These are phyloP conservation scores for Glandiceps talaboti DNA, from an alignment of 53 echinoderm and acorn worm species.

Conservation along the genomic window DNA sequence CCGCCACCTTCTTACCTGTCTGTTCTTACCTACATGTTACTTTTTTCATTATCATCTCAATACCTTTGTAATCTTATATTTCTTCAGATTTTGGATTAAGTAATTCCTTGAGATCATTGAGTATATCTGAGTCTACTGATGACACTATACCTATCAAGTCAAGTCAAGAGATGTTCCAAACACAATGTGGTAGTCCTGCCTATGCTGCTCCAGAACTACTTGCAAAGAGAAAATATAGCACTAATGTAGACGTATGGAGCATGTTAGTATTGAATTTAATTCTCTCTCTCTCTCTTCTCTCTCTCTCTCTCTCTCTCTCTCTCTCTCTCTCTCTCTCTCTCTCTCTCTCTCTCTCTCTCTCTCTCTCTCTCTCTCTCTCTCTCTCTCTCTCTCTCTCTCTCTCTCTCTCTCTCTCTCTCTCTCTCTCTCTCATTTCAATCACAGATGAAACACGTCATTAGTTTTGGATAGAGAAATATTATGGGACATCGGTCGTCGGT, in stretches of 20 bases:
- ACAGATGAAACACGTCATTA: no score
- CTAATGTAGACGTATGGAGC: slow-evolving; percentile 99
- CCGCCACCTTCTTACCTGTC: neutral
- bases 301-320: no score
- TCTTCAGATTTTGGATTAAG: slow-evolving; percentile 96
- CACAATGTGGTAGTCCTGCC: slow-evolving; percentile 94
- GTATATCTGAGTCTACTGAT: neutral
- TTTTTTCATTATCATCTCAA: no score
- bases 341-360: no score
- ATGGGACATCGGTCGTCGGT: no score
- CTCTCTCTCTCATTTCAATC: no score
- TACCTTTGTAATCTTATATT: no score
- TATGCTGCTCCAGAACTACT: slow-evolving; percentile 98
- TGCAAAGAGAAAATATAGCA: slow-evolving; percentile 70
- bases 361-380: neutral
- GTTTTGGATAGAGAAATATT: no score
- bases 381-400: neutral
- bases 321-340: no score
- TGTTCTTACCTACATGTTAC: no score
- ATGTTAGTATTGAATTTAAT: slow-evolving; percentile 85
- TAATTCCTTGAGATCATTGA: slow-evolving; percentile 31
- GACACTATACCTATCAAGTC: neutral
- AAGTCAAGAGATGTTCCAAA: slow-evolving; percentile 15
- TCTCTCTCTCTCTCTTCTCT: no score
- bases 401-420: neutral